Evolutionary conservation across 2,888 invertebrate species (phyloP).

Genomic region (Camptogramma bilineatum): DNA sequence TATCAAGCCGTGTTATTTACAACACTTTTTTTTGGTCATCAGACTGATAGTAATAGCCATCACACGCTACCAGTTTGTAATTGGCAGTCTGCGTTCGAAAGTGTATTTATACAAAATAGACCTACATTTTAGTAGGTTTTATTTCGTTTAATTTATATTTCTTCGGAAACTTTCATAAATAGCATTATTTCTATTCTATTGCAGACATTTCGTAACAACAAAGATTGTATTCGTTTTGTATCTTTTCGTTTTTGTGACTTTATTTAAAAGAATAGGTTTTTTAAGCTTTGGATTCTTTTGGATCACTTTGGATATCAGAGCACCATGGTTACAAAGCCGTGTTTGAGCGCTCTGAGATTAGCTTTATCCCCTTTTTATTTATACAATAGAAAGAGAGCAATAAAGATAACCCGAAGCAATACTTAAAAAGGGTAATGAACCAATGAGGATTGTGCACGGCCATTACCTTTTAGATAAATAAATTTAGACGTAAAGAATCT

Average conservation of each 20-base stretch:
- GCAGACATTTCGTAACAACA: neutral
- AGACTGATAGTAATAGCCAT: too few relatives aligned
- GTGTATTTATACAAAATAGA: too few relatives aligned
- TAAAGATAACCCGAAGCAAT: neutral
- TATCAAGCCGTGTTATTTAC: too few relatives aligned
- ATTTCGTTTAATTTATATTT: neutral
- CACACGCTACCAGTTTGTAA: too few relatives aligned
- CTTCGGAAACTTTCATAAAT: constrained; percentile 9
- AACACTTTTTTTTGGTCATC: too few relatives aligned
- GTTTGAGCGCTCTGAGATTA: neutral
- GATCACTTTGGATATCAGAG: neutral
- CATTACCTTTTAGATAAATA: neutral
- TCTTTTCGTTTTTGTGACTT: constrained; percentile 9
- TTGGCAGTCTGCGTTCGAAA: too few relatives aligned
- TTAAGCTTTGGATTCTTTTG: too few relatives aligned
- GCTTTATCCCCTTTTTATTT: neutral
- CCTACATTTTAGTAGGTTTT: too few relatives aligned
- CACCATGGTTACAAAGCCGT: neutral
- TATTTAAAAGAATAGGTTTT: neutral
- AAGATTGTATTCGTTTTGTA: neutral
- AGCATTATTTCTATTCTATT: neutral
- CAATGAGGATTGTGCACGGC: neutral
- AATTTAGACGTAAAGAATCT: too few relatives aligned
- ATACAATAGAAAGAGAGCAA: neutral
- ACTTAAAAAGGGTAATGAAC: neutral